phyloP scores from a whole-genome alignment of 2,888 invertebrate genomes.

The Disparrhopalites patrizii region DNA sequence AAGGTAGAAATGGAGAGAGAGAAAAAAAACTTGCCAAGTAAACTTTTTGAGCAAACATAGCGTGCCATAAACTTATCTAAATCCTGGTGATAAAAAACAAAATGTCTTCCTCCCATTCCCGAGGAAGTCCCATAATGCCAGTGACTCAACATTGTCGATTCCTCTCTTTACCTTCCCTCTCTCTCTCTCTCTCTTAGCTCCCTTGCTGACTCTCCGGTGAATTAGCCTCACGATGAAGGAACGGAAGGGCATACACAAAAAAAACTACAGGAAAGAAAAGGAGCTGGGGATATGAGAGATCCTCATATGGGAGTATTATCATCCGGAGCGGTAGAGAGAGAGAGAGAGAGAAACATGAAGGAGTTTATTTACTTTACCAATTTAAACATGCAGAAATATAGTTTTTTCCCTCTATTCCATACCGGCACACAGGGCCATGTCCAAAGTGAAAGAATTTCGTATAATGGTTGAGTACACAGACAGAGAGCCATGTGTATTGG shows the following conservation, averaged over 20 bases:
- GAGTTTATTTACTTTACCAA: conserved; percentile 20
- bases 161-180: not conserved
- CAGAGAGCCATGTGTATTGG: not conserved
- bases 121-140: not conserved
- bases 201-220: too few species aligned
- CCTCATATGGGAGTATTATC: conserved; percentile 20
- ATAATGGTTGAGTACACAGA: conserved; percentile 8
- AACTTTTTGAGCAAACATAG: conserved; percentile 19
- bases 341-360: conserved; percentile 2
- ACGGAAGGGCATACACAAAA: conserved; percentile 7
- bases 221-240: conserved; percentile 5
- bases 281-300: too few species aligned
- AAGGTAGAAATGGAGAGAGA: not conserved
- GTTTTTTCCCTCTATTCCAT: not conserved
- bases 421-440: not conserved
- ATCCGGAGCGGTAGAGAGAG: conserved; percentile 13
- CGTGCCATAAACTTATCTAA: conserved; percentile 22
- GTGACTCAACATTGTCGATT: not conserved
- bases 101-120: not conserved
- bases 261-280: too few species aligned
- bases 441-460: not conserved
- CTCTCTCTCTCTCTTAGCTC: not conserved
- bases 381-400: conserved; percentile 21
- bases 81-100: conserved; percentile 22
- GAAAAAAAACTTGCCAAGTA: conserved; percentile 7